phyloP scores from a whole-genome alignment of 2,113 vertebrate species.

The Hemicordylus capensis region DNA sequence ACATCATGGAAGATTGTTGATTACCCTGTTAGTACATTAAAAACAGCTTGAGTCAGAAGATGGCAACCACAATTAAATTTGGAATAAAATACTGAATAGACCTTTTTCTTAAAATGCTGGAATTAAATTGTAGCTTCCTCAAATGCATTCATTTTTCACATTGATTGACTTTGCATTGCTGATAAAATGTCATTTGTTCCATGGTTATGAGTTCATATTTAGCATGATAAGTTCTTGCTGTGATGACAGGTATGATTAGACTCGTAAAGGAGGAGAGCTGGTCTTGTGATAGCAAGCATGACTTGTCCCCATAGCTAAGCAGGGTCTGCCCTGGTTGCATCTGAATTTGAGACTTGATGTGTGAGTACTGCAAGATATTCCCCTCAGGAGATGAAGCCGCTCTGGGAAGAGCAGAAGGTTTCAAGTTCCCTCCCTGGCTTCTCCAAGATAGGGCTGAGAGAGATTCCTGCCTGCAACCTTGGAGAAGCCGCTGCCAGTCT shows the following conservation, averaged over 20 bases:
- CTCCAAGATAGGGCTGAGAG: too few species aligned
- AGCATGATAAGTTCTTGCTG: not conserved
- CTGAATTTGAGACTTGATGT: too few species aligned
- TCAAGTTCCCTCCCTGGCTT: too few species aligned
- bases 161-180: not conserved
- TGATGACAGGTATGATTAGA: not conserved
- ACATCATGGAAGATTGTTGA: not conserved
- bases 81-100: not conserved
- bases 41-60: not conserved
- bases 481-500: too few species aligned
- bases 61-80: not conserved
- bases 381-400: too few species aligned
- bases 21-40: not conserved
- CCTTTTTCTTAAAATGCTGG: not conserved
- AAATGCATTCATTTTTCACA: not conserved
- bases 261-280: too few species aligned
- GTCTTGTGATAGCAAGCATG: too few species aligned
- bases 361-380: too few species aligned
- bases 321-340: too few species aligned
- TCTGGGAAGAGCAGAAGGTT: too few species aligned
- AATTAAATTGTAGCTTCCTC: not conserved
- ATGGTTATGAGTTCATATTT: constrained; percentile 5
- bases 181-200: not conserved
- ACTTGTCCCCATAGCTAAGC: too few species aligned
- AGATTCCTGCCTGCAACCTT: too few species aligned